Evolutionary conservation across 2,888 invertebrate genomes (phyloP).

Genomic region (Suillia variegata): DNA sequence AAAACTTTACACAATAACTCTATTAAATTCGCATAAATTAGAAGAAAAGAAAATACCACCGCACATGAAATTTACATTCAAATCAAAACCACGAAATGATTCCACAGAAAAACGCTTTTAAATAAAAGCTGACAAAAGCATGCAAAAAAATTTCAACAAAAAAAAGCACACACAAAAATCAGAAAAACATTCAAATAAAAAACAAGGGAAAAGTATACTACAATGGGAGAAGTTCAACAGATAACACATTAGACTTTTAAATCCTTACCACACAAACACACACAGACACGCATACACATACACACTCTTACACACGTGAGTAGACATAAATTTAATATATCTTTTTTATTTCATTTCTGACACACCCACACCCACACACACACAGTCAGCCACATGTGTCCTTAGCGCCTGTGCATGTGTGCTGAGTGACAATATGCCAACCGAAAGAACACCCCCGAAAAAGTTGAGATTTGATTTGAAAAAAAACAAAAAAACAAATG

Average conservation of each 20-base stretch:
- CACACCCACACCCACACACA: neutral
- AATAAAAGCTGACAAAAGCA: neutral
- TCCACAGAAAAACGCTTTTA: neutral
- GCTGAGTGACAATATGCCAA: slow-evolving; percentile 2
- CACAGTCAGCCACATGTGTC: slow-evolving; percentile 31
- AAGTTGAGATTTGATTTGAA: neutral
- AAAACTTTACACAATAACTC: slow-evolving; percentile 38
- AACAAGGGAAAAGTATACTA: neutral
- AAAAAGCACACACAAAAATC: neutral
- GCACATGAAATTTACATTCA: too few relatives aligned
- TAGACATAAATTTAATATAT: neutral
- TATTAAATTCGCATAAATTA: slow-evolving; percentile 52
- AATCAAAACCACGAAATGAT: neutral
- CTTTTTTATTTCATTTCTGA: neutral
- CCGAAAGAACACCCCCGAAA: neutral
- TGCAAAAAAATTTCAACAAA: neutral
- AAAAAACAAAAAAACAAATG: neutral
- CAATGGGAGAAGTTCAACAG: neutral
- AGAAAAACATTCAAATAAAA: too few relatives aligned
- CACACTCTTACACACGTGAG: neutral
- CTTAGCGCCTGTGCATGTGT: slow-evolving; percentile 43
- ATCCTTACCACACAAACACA: neutral
- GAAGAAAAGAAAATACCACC: slow-evolving; percentile 3
- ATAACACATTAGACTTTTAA: slow-evolving; percentile 6
- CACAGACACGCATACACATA: neutral